Conservation (phyloP, 2,888 invertebrate genomes). For the Plebejus anna region DNA sequence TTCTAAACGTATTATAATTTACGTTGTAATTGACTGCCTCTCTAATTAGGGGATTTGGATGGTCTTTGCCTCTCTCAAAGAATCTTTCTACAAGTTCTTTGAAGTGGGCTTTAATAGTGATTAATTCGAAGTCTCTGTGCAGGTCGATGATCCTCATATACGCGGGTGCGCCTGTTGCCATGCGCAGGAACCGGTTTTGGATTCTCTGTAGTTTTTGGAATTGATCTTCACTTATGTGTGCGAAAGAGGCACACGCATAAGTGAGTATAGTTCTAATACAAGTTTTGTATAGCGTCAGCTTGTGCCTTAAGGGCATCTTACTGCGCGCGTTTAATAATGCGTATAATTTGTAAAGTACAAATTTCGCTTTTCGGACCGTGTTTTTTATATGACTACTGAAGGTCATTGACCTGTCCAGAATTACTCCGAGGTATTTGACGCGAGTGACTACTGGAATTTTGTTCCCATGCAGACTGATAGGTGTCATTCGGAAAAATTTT, state of each 20-base stretch:
- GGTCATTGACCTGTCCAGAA: background rate
- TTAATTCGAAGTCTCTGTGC: background rate
- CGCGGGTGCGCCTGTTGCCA: conserved; percentile 22
- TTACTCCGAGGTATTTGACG: background rate
- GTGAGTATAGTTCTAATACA: conserved; percentile 19
- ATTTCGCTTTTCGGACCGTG: background rate
- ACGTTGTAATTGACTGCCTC: background rate
- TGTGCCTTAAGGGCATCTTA: conserved; percentile 30
- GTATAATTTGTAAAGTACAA: conserved; percentile 3
- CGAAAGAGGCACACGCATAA: background rate
- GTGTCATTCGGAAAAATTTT: too few species aligned
- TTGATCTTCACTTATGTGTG: background rate
- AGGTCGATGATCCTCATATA: conserved; percentile 21
- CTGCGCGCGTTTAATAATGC: conserved; percentile 12
- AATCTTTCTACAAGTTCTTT: background rate
- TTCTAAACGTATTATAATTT: background rate
- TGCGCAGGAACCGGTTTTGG: conserved; percentile 28
- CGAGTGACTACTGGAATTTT: background rate
- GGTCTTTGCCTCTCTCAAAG: background rate
- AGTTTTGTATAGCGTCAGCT: conserved; percentile 30
- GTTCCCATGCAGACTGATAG: background rate
- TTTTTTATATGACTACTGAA: background rate
- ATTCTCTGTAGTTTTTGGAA: background rate
- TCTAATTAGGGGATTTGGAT: background rate
- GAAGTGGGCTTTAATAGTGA: background rate